Base-by-base conservation (phyloP, 2,113 vertebrate species). In the Suricata suricatta region DNA sequence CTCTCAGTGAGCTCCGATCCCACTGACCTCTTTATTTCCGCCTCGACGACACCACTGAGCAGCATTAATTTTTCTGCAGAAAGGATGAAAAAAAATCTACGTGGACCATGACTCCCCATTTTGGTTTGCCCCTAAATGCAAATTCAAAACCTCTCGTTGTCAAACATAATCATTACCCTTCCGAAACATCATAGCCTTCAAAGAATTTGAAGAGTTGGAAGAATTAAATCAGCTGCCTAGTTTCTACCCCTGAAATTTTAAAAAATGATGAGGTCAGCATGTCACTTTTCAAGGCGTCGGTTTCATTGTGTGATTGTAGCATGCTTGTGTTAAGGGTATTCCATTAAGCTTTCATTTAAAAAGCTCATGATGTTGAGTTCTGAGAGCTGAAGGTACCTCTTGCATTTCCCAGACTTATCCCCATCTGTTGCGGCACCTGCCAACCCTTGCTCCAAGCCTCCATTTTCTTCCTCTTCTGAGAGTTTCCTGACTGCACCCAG, bases 161-260 rank as follows among this genome's bases (percentile, higher is more conserved):
- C 54, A 90, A 94, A 84, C 27, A 85, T 33, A 89, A 66, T 74
- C 2, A 90, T 41, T 92, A 92, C 69, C 80, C 21, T 97, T 84
- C 41, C 17, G 38, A 95, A 94, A 64, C 31, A 63, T 74, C 63
- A 83, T n/a, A 79, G 33, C 54, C 60, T 93, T 90, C 80, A 87
- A 63, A 86, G 41, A 76, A 83, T 66, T 83, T 76, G 60, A 83
- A 63, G 72, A 89, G 14, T 60, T 80, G 52, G 19, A 88, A 80
- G 77, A 25, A 68, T 86, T 31, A 72, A 91, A 63, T 50, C 52
- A 86, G 29, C 52, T 66, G 31, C 16, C 50, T 15, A 35, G 72
- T 82, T 47, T 76, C 83, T 7, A 88, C 54, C 47, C 74, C 15
- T 83, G 66, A 25, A 54, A 14, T 16, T 88, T 54, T 64, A 9